Conservation (phyloP, 1,140 invertebrate genomes). For the Halictus rubicundus region DNA sequence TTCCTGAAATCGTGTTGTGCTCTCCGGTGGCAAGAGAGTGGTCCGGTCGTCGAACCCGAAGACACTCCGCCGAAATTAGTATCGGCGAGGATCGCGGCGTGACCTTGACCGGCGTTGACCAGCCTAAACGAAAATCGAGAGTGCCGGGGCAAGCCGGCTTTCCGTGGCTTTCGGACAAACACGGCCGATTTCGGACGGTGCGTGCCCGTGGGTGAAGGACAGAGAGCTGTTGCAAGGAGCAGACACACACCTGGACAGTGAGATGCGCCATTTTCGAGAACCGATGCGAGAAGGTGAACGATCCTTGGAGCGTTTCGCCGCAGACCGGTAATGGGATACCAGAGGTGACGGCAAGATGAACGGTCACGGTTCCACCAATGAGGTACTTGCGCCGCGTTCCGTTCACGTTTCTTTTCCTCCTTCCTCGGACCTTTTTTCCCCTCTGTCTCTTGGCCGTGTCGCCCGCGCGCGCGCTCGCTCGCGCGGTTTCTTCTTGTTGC, state of each 20-base stretch:
- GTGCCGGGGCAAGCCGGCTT: background rate
- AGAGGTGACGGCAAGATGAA: conserved; percentile 77
- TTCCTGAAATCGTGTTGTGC: conserved; percentile 8
- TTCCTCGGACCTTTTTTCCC: conserved; percentile 7
- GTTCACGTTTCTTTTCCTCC: conserved; percentile 51
- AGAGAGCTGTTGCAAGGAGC: background rate
- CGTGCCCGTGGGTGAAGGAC: background rate
- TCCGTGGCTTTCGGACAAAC: too few species aligned
- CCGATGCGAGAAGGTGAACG: conserved; percentile 65
- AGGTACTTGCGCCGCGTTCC: conserved; percentile 68
- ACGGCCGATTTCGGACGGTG: too few species aligned
- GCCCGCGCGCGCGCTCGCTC: conserved; percentile 20
- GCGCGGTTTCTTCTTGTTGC: conserved; percentile 63
- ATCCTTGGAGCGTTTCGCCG: conserved; percentile 65
- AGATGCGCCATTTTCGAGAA: conserved; percentile 65
- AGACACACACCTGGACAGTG: conserved; percentile 36
- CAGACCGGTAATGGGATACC: conserved; percentile 73
- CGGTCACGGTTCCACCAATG: conserved; percentile 73
- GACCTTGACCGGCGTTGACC: conserved; percentile 58
- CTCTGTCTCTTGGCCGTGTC: conserved; percentile 48
- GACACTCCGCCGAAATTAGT: conserved; percentile 57
- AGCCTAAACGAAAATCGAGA: conserved; percentile 55
- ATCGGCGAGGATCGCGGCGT: conserved; percentile 31
- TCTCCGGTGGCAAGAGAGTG: background rate
- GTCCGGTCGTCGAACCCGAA: conserved; percentile 53